A percentile compares a stretch with the other conserved stretches of the same genome.
These are phyloP conservation scores for Odontocerum albicorne DNA, from an alignment of 2,888 invertebrate species.

Conservation along the genomic window DNA sequence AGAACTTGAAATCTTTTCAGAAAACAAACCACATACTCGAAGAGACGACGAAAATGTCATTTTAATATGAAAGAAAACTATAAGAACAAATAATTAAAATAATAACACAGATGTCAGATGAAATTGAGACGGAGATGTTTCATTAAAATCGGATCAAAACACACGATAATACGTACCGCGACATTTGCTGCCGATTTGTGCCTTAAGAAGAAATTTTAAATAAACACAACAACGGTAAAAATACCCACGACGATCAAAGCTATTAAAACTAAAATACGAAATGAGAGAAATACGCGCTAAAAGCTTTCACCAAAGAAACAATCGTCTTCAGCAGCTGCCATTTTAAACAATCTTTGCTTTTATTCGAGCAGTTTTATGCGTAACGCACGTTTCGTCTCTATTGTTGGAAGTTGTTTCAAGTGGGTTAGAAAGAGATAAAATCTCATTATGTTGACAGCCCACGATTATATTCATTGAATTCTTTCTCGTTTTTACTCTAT, in stretches of 20 bases:
- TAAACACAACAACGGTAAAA: conserved; percentile 1
- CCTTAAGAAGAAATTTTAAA: no score
- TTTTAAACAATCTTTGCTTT: conserved; percentile 23
- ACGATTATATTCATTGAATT: no score
- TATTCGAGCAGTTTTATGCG: conserved; percentile 21
- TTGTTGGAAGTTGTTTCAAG: background rate
- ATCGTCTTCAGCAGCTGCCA: conserved; percentile 21
- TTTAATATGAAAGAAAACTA: conserved; percentile 1
- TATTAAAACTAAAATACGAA: conserved; percentile 19
- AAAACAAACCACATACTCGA: background rate
- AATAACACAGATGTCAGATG: conserved; percentile 11
- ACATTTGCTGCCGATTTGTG: conserved; percentile 10
- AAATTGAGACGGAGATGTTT: conserved; percentile 12
- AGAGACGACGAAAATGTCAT: conserved; percentile 7
- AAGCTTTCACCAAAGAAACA: conserved; percentile 26
- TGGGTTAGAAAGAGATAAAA: conserved; percentile 14
- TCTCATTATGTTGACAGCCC: no score
- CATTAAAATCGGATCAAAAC: conserved; percentile 13
- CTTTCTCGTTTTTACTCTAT: no score
- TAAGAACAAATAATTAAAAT: conserved; percentile 1
- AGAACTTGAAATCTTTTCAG: no score
- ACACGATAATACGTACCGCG: conserved; percentile 18
- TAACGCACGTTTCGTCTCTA: conserved; percentile 9
- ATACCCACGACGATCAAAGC: background rate
- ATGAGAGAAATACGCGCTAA: conserved; percentile 15